Base-by-base conservation (phyloP, 2,113 vertebrate species). In the Colius striatus region DNA sequence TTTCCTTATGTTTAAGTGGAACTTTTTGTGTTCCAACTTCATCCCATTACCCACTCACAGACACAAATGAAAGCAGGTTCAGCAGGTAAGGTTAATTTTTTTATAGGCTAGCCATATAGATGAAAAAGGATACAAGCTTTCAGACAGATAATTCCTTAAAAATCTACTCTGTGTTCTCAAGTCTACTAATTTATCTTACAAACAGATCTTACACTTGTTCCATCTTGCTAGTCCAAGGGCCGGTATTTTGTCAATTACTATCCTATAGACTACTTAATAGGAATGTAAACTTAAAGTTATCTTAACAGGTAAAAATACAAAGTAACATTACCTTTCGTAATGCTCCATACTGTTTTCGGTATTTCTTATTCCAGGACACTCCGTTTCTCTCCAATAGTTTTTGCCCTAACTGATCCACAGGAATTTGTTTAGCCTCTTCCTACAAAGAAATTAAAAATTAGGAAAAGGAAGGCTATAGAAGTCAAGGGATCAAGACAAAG, bases 351-450 rank as follows among this genome's bases (percentile, higher is more conserved):
- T 98, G 98, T 87, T 99, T 99, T 75, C 97, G 98, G 61, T 99
- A 99, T 78, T 98, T 99, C 97, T 99, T 99, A 96, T 98, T 99
- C 99, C 99, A 99, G 19, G 99, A 99, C 41, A 98, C 94, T 27
- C 98, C 98, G 54, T 97, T 98, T 91, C 98, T 99, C 94, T 99
- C 98, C 97, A 99, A 89, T n/a, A 99, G 95, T 92, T 98, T 99
- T 95, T 99, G 99, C 53, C 99, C 98, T 58, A 99, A 94, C 25
- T 99, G 99, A 96, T 99, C 98, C 75, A 99, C 48, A 1, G 97
- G 76, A 60, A 98, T 96, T 84, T 95, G 85, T 75, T 95, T 97
- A 21, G 34, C 87, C 47, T 97, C 94, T 91, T 97, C 98, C 98
- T 98, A 89, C 13, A 23, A 70, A 91, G 45, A 91, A 89, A 92